A percentile compares a stretch with the other conserved stretches of the same genome.
phyloP scores from a whole-genome alignment of 2,113 vertebrate species.

The Paralichthys olivaceus region DNA sequence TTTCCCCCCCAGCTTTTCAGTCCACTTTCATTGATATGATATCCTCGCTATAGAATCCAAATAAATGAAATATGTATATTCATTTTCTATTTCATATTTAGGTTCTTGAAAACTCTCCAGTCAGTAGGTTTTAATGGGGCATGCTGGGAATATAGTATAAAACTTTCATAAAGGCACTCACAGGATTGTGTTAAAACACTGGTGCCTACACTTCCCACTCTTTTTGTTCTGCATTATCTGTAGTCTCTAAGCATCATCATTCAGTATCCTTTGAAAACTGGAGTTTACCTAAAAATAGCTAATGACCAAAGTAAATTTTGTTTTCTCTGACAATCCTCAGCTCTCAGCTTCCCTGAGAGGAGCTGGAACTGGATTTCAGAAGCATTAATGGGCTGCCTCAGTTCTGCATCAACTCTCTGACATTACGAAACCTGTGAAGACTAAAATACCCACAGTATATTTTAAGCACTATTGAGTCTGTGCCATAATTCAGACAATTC shows the following conservation, averaged over 20 bases:
- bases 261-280: slow-evolving; percentile 1
- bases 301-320: slow-evolving; percentile 2
- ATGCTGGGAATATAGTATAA: neutral
- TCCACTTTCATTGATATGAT: neutral
- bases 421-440: neutral
- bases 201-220: neutral
- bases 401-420: neutral
- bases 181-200: neutral
- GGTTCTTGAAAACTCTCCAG: neutral
- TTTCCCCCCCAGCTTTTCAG: neutral
- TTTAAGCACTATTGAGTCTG: slow-evolving; percentile 8
- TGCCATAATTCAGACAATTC: slow-evolving; percentile 3
- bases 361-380: slow-evolving; percentile 14
- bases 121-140: neutral
- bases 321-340: neutral
- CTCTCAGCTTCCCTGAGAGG: neutral
- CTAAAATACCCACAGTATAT: neutral
- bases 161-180: neutral
- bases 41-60: neutral
- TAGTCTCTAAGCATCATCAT: neutral
- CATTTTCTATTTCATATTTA: neutral
- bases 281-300: slow-evolving; percentile 1
- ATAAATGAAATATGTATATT: neutral
- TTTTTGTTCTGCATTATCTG: slow-evolving; percentile 6
- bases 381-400: neutral